Percentiles rank a stretch among this genome's conserved stretches.
Conservation (phyloP, 2,797 vertebrate genomes). For the Acanthornis magna region DNA sequence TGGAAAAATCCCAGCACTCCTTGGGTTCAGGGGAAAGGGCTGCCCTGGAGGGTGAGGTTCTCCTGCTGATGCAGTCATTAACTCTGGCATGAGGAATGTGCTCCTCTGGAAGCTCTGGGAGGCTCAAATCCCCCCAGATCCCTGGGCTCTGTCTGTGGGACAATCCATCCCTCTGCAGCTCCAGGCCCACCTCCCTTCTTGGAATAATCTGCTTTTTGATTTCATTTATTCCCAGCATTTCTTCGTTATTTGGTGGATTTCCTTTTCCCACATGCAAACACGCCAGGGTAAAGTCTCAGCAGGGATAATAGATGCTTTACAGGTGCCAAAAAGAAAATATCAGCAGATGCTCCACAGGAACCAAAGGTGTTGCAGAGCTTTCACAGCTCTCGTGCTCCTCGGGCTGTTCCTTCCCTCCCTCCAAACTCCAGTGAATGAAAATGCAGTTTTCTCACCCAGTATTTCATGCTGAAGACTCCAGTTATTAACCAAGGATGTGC, state of each 20-base stretch:
- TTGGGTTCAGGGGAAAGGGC: background rate
- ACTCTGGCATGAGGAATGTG: background rate
- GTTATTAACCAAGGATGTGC: background rate
- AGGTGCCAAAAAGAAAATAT: background rate
- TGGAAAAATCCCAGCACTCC: background rate
- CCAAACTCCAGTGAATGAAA: background rate
- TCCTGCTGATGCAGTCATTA: background rate
- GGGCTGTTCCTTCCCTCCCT: background rate
- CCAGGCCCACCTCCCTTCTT: background rate
- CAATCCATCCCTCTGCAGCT: background rate
- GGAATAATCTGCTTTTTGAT: background rate
- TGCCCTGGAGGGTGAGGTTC: background rate
- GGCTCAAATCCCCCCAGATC: background rate
- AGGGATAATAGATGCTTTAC: background rate
- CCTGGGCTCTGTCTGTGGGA: accelerated
- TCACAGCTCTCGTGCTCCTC: background rate
- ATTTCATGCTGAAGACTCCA: background rate
- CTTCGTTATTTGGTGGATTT: background rate
- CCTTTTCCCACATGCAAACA: background rate
- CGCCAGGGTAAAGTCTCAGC: background rate
- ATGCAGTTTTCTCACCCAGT: background rate
- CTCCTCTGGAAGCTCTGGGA: background rate
- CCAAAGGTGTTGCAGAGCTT: background rate
- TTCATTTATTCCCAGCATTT: background rate
- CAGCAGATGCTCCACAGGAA: background rate